phyloP scores from a whole-genome alignment of 2,113 vertebrate genomes.

The Pollimyrus isidori region DNA sequence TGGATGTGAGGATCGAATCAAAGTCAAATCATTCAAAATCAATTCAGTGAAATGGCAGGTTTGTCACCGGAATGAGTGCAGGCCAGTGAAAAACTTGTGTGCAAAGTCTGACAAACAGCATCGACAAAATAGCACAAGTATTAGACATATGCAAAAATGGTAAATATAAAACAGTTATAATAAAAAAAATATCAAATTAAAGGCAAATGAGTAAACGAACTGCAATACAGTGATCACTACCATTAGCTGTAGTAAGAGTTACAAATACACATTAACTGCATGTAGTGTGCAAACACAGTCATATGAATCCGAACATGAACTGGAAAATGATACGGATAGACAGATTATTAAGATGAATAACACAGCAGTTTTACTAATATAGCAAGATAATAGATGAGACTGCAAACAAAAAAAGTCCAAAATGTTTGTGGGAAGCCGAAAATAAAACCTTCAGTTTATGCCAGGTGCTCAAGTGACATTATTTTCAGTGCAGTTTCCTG shows the following conservation, averaged over 20 bases:
- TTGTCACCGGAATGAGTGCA: not conserved
- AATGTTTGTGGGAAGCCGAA: not conserved
- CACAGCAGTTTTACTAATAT: not conserved
- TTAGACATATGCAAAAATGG: not conserved
- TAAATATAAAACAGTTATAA: not conserved
- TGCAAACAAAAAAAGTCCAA: not conserved
- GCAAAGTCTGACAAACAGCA: not conserved
- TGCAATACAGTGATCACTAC: not conserved
- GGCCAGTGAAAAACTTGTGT: not conserved
- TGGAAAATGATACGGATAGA: not conserved
- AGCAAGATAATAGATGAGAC: not conserved
- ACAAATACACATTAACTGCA: not conserved
- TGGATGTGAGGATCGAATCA: not conserved
- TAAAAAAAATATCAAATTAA: not conserved
- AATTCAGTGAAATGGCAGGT: not conserved
- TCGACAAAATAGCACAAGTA: not conserved
- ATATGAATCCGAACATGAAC: not conserved
- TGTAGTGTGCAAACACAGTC: not conserved
- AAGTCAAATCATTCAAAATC: not conserved
- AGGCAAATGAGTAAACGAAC: not conserved
- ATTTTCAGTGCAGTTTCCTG: not conserved
- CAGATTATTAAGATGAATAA: not conserved
- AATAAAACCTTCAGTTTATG: not conserved
- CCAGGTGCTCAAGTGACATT: not conserved
- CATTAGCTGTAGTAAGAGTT: not conserved